These are phyloP conservation scores for Ectropis grisescens DNA, from an alignment of 1,140 invertebrate genomes.

Conservation along the genomic window DNA sequence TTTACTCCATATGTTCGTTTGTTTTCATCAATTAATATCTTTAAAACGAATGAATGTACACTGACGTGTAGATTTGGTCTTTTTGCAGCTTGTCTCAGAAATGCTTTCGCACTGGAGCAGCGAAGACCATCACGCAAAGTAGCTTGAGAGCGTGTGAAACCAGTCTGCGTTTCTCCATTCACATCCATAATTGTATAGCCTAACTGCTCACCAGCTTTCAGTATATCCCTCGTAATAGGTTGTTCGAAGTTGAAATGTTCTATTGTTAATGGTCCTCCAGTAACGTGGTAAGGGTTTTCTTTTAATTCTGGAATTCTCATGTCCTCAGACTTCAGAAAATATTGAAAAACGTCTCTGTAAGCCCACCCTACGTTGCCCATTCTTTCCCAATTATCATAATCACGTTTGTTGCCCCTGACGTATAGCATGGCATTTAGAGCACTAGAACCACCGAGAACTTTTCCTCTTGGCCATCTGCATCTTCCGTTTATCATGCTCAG, in stretches of 20 bases:
- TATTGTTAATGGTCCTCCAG: conserved; percentile 76
- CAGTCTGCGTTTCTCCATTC: conserved; percentile 81
- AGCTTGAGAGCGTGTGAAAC: conserved; percentile 80
- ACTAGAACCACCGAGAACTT: conserved; percentile 86
- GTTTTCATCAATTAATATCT: conserved; percentile 73
- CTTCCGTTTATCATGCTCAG: conserved; percentile 72
- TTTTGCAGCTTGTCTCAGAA: conserved; percentile 77
- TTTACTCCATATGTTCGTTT: conserved; percentile 74
- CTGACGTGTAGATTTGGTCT: conserved; percentile 82
- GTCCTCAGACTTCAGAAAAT: conserved; percentile 83
- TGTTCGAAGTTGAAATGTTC: conserved; percentile 76
- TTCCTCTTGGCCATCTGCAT: conserved; percentile 82
- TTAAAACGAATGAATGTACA: conserved; percentile 75
- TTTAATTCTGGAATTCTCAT: conserved; percentile 73
- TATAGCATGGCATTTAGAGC: conserved; percentile 92
- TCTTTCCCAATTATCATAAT: conserved; percentile 87
- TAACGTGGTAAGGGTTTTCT: conserved; percentile 77
- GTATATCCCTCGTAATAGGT: conserved; percentile 74
- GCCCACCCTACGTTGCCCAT: conserved; percentile 81
- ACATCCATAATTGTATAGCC: conserved; percentile 81
- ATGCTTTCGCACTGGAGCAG: conserved; percentile 87
- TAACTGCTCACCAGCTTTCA: conserved; percentile 78
- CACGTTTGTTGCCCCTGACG: conserved; percentile 84
- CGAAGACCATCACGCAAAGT: conserved; percentile 86
- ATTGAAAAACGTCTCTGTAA: conserved; percentile 84